Base-by-base conservation (phyloP, 2,888 invertebrate species). In the Drosophila picticornis region DNA sequence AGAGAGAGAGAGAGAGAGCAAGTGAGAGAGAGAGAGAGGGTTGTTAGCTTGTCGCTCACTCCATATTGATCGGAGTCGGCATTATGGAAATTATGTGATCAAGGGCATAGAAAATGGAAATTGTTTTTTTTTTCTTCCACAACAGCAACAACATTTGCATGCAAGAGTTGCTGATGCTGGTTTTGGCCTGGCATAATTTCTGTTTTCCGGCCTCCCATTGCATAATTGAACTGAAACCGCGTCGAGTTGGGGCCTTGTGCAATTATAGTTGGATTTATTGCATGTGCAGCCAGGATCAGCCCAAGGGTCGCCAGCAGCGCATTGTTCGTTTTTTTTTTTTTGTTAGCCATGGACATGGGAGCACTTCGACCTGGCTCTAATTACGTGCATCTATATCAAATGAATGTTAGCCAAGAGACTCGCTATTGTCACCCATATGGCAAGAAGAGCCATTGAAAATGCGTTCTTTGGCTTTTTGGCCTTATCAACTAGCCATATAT, bases 81-180 rank as follows among this genome's bases (percentile, higher is more conserved):
- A 87, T 87, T 87, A 87, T 87, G 82, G 79, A 86, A 86, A 85
- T 89, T 86, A 89, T 91, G 90, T 86, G 91, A 91, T 91, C 91
- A 91, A 91, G 92, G 91, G 91, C 91, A 89, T 91, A 85, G 83
- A 89, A 91, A 91, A 91, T 91, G 85, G 86, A 91, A 90, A 90
- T 88, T 90, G 78, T 85, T 87, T 31, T 16, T 50, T 27, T 19
- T 1, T 22, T 72, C 61, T 19, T 43, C 19, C 32, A 50, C 62
- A 60, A 74, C 56, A 55, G 48, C 51, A 66, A 46, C 65, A 68
- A 51, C 76, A 73, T 78, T 78, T 77, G 76, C 83, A 81, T 82
- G 63, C 61, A 36, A 22, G 46, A 25, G 66, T 40, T 55, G 59
- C 55, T 56, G 73, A 55, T 66, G 61, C 61, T 48, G 32, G 50